Percentiles rank a stretch among this genome's conserved stretches.
Conservation (phyloP, 2,797 vertebrate species). For the Gambusia yucatana region DNA sequence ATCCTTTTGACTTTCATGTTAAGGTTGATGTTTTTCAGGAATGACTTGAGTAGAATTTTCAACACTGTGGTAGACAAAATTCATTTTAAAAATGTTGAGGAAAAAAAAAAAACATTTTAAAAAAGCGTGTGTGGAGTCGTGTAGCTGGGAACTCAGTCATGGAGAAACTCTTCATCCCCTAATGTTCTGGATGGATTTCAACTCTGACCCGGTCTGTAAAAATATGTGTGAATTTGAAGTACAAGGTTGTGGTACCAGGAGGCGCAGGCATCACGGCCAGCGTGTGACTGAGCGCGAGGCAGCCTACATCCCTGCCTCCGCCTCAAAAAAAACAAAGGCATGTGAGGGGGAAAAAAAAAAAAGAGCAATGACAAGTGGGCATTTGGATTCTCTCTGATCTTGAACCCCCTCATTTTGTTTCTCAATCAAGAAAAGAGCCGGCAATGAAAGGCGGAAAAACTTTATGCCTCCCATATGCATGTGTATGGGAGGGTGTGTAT, state of each 20-base stretch:
- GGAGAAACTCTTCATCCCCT: not conserved
- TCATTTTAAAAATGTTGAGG: not conserved
- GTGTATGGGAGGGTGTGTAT: conserved; percentile 15
- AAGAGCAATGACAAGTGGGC: conserved; percentile 40
- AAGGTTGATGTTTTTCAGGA: not conserved
- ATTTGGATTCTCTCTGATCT: conserved; percentile 54
- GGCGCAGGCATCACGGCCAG: conserved; percentile 42
- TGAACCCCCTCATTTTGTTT: conserved; percentile 38
- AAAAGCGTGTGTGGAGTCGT: not conserved
- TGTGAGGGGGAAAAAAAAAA: not conserved
- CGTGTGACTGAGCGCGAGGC: conserved; percentile 64
- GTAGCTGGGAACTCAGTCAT: not conserved
- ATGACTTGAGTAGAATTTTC: not conserved
- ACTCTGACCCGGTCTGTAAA: conserved; percentile 1
- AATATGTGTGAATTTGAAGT: conserved; percentile 11
- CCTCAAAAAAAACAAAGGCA: conserved; percentile 18
- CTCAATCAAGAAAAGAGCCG: conserved; percentile 40
- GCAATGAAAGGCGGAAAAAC: conserved; percentile 44
- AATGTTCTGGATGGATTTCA: not conserved
- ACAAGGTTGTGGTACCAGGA: conserved; percentile 58
- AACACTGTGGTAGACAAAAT: not conserved
- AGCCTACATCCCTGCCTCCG: conserved; percentile 37
- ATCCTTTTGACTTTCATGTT: not conserved
- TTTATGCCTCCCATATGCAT: conserved; percentile 4
- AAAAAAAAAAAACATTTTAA: not conserved